Conservation (phyloP, 2,888 invertebrate genomes). For the Sussaba pulchella region DNA sequence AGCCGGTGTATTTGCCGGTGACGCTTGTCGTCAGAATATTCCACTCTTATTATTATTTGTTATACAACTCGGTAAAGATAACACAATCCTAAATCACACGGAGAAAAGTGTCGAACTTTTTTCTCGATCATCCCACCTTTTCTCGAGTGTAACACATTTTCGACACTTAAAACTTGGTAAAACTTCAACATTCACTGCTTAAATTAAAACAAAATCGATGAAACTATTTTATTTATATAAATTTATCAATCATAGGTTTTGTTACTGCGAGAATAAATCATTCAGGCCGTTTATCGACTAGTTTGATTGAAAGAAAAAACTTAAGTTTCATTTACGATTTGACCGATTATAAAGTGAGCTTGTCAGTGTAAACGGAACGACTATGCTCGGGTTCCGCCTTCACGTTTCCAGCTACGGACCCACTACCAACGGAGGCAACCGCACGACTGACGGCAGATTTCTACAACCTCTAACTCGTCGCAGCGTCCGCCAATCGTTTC, state of each 20-base stretch:
- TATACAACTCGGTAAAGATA: not conserved
- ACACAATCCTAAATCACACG: constrained; percentile 35
- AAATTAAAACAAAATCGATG: not conserved
- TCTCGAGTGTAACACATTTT: constrained; percentile 21
- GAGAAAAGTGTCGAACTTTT: constrained; percentile 15
- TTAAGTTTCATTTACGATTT: not conserved
- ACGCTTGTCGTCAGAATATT: not conserved
- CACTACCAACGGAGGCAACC: constrained; percentile 79
- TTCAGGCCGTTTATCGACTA: not conserved
- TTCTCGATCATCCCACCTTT: not conserved
- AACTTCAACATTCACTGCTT: constrained; percentile 5
- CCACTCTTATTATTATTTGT: not conserved
- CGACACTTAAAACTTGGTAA: constrained; percentile 16
- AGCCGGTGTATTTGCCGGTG: not conserved
- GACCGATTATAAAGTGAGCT: constrained; percentile 28
- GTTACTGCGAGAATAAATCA: not conserved
- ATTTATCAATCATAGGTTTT: not conserved
- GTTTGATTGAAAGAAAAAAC: not conserved
- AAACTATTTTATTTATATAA: not conserved
- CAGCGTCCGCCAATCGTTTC: constrained; percentile 81
- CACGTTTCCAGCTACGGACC: constrained; percentile 69
- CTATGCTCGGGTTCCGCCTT: constrained; percentile 53
- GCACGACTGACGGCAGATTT: constrained; percentile 82
- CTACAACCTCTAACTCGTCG: constrained; percentile 81
- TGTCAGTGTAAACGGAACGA: constrained; percentile 62